Evolutionary conservation across 2,888 invertebrate species (phyloP), one percentile per base, ranked within the genome.

Genomic region (Odontothrips loti): DNA sequence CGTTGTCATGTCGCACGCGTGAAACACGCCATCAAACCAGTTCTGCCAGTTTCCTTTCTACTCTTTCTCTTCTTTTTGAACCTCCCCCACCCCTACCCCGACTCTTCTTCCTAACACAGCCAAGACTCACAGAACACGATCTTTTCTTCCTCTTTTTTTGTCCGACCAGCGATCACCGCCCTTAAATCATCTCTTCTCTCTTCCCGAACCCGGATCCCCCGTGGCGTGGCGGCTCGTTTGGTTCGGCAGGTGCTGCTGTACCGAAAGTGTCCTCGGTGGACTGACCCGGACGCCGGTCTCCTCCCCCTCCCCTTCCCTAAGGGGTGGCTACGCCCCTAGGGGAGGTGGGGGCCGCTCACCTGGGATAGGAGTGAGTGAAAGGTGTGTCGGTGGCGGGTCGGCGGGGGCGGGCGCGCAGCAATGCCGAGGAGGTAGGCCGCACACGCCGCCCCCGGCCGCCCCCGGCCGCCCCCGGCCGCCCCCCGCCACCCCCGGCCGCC

Each of bases 401-500:
- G 68, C 68, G 68, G 20, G 23, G n/a, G 68, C 68, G 68, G 34
- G 68, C 68, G 68, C n/a, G 23, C 68, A 68, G 68, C 68, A 23
- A 4, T 23, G 68, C 23, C 68, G 27, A 68, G 68, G 68, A 68
- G 68, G 68, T 68, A 23, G 23, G 68, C 68, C 34, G 3, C 34
- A 6, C 23, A 23, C 63, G 68, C 11, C 68, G 23, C 27, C 8
- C 68, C 8, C 23, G 23, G 68, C 68, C 63, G 23, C 23, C n/a
- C 63, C 63, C n/a, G 1, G 68, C 68, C 68, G 23, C 27, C 23
- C 68, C 68, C 23, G 20, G n/a, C 63, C 23, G 63, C 63, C 63
- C 12, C 2, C 63, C 0, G n/a, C 63, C 63, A n/a, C n/a, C 63
- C 63, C n/a, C n/a, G n/a, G 58, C 58, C n/a, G 63, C 63, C 63